Percentiles rank a stretch among this genome's conserved stretches.
Evolutionary conservation across 2,797 vertebrate species (phyloP).

Genomic region (Crax fasciolata): DNA sequence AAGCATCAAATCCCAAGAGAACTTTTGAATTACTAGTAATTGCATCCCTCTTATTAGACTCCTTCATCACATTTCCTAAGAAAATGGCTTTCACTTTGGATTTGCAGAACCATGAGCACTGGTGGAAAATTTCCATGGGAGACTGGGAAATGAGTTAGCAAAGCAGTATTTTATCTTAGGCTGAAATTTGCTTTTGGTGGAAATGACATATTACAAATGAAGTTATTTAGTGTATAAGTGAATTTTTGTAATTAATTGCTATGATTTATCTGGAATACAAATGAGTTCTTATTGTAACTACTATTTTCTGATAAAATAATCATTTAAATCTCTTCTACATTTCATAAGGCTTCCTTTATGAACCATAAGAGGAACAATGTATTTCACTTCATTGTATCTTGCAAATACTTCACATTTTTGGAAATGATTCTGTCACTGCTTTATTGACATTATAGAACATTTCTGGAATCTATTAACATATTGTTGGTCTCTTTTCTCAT

Average conservation of each 20-base stretch:
- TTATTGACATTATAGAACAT: conserved; percentile 23
- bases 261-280: neutral
- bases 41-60: neutral
- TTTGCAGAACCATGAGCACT: neutral
- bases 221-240: neutral
- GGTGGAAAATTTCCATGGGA: neutral
- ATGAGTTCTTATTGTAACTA: neutral
- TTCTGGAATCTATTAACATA: conserved; percentile 28
- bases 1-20: neutral
- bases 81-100: neutral
- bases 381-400: conserved; percentile 18
- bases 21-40: neutral
- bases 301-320: neutral
- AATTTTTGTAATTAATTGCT: neutral
- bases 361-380: neutral
- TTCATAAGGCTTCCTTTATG: neutral
- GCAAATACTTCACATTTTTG: conserved; percentile 24
- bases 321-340: neutral
- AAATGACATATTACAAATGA: neutral
- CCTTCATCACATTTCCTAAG: neutral
- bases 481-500: neutral
- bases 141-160: neutral
- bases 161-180: neutral
- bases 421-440: neutral
- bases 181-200: neutral